Base-by-base conservation (phyloP, 2,113 vertebrate genomes). In the Brachypteracias leptosomus region DNA sequence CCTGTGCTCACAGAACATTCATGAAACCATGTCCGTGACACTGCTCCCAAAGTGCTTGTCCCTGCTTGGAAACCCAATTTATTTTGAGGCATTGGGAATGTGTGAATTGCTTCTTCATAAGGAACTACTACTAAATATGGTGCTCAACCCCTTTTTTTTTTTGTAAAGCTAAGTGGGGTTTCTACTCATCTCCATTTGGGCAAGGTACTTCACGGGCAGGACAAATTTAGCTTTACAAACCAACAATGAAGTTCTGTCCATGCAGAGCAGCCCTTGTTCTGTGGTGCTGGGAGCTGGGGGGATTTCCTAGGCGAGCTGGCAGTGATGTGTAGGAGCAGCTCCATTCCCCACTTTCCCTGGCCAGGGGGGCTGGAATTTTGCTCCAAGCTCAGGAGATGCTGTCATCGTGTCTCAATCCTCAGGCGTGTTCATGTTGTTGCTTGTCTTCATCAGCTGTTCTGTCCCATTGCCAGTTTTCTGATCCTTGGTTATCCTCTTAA, bases 31-130 rank as follows among this genome's bases (percentile, higher is more conserved):
- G 66, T 40, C 22, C 78, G 13, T 31, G 89, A 59, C 67, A 26
- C 54, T 11, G 24, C 33, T 83, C 42, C 5, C 85, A 71, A 26
- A 70, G 72, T 21, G 40, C 85, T 85, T 20, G 38, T 38, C 54
- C 51, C 89, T 62, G 85, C 85, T 42, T 93, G 94, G 92, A 84
- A 90, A 83, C 86, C 33, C 28, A 35, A 70, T 92, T 92, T 95
- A 83, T 91, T 96, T 83, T 57, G 74, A 90, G 95, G 26, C 72
- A 42, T 5, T 5, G 10, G 55, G 51, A 90, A 88, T 19, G 79
- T 57, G 88, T 62, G 63, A 93, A 90, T 51, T 29, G 59, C 61
- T 88, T 55, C 75, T 44, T 84, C 21, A 3, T 25, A 54, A 66
- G 76, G 65, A 85, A 36, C 66, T 49, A 1, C 51, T 74, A 47